A percentile compares a stretch with the other conserved stretches of the same genome.
Evolutionary conservation across 2,888 invertebrate species (phyloP).

Genomic region (Metallyticus violacea): DNA sequence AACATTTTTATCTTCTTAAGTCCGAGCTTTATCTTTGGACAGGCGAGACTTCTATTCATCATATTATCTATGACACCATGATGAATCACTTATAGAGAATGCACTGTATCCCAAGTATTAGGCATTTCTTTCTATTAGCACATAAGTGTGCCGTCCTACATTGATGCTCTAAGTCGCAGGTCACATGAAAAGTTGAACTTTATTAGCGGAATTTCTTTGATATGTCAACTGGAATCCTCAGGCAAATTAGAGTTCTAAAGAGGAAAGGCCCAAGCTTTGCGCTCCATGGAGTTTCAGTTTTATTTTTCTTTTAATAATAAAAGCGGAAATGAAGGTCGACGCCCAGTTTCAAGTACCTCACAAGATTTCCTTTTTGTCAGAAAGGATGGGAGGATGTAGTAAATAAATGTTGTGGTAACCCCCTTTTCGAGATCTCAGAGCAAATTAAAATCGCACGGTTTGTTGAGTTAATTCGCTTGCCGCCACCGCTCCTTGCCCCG

Average conservation of each 20-base stretch:
- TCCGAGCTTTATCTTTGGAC: too few relatives aligned
- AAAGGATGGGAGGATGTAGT: background rate
- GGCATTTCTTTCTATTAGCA: too few relatives aligned
- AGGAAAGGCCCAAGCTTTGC: background rate
- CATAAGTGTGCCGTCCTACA: too few relatives aligned
- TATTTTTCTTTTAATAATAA: background rate
- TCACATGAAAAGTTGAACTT: background rate
- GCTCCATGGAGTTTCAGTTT: background rate
- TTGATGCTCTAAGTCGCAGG: background rate
- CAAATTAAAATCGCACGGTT: conserved; percentile 13
- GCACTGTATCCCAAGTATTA: too few relatives aligned
- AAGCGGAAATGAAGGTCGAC: background rate
- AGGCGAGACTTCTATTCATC: too few relatives aligned
- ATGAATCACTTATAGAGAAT: too few relatives aligned
- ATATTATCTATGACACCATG: too few relatives aligned
- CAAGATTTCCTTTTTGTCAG: background rate
- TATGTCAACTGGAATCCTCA: background rate
- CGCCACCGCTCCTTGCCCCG: background rate
- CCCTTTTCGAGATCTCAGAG: background rate
- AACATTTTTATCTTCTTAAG: too few relatives aligned
- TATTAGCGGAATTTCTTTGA: background rate
- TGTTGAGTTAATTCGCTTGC: background rate
- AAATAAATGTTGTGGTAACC: background rate
- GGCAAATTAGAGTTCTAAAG: background rate
- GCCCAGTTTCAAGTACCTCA: background rate